Conservation (phyloP, 2,888 invertebrate genomes). For the Nomada flava region DNA sequence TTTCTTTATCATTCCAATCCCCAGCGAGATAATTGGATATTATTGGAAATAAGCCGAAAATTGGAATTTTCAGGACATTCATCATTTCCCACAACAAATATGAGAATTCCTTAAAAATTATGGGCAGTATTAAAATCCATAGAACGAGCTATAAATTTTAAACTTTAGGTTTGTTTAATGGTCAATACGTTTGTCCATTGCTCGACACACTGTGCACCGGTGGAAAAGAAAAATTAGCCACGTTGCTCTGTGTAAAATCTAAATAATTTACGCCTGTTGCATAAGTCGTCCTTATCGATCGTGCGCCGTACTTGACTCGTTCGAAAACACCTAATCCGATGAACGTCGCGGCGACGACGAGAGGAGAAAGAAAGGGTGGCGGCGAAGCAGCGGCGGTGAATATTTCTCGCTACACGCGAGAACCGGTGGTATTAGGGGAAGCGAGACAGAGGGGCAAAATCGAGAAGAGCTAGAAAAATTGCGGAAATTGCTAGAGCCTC, state of each 20-base stretch:
- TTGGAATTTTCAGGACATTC: no score
- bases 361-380: neutral
- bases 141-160: no score
- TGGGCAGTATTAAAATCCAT: no score
- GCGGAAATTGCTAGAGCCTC: conserved; percentile 75
- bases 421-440: neutral
- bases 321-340: conserved; percentile 72
- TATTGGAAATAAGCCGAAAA: neutral
- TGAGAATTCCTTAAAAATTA: no score
- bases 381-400: neutral
- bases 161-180: no score
- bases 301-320: conserved; percentile 41
- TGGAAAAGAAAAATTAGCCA: neutral
- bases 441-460: conserved; percentile 42
- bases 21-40: neutral
- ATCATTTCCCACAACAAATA: no score
- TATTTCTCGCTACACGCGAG: conserved; percentile 13
- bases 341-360: conserved; percentile 54
- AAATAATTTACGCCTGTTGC: conserved; percentile 46
- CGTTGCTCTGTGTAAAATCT: neutral
- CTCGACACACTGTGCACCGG: neutral
- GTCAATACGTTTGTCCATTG: no score
- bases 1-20: neutral
- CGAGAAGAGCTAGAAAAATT: conserved; percentile 73
- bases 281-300: conserved; percentile 42